A percentile compares a stretch with the other conserved stretches of the same genome.
Evolutionary conservation across 2,888 invertebrate species (phyloP).

Genomic region (Oscheius myriophilus): DNA sequence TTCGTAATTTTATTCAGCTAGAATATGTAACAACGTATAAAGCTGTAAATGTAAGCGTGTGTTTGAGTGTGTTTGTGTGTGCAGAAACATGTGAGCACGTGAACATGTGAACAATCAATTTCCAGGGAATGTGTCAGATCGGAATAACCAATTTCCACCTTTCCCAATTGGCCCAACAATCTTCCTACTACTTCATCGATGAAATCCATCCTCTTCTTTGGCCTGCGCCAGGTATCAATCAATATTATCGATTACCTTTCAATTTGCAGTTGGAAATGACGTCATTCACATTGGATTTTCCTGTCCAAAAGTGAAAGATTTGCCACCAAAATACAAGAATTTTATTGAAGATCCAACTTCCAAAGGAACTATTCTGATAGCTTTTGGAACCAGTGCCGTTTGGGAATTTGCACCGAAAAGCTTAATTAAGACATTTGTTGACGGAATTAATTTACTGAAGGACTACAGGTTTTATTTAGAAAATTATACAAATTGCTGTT

Average conservation of each 20-base stretch:
- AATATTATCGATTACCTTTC: background rate
- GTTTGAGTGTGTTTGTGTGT: too few species aligned
- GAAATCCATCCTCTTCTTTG: constrained; percentile 33
- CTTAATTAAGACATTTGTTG: constrained; percentile 27
- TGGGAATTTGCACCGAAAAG: constrained; percentile 34
- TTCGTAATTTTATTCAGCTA: constrained; percentile 9
- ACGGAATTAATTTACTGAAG: constrained; percentile 31
- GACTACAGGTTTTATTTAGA: constrained; percentile 28
- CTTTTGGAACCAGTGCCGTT: constrained; percentile 37
- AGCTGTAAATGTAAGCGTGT: background rate
- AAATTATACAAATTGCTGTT: background rate
- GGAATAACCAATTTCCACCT: constrained; percentile 24
- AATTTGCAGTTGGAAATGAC: constrained; percentile 30
- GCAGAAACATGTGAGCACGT: too few species aligned
- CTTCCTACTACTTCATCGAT: constrained; percentile 33
- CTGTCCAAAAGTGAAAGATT: constrained; percentile 26
- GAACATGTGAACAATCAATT: background rate
- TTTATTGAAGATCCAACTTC: constrained; percentile 38
- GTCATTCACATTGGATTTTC: constrained; percentile 28
- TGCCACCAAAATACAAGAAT: constrained; percentile 17
- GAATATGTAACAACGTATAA: background rate
- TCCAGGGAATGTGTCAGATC: constrained; percentile 25
- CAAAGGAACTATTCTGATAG: constrained; percentile 45
- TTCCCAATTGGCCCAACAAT: constrained; percentile 14
- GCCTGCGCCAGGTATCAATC: constrained; percentile 27